A percentile compares a stretch with the other conserved stretches of the same genome.
Evolutionary conservation across 2,797 vertebrate species (phyloP).

Genomic region (Myripristis jacobus): DNA sequence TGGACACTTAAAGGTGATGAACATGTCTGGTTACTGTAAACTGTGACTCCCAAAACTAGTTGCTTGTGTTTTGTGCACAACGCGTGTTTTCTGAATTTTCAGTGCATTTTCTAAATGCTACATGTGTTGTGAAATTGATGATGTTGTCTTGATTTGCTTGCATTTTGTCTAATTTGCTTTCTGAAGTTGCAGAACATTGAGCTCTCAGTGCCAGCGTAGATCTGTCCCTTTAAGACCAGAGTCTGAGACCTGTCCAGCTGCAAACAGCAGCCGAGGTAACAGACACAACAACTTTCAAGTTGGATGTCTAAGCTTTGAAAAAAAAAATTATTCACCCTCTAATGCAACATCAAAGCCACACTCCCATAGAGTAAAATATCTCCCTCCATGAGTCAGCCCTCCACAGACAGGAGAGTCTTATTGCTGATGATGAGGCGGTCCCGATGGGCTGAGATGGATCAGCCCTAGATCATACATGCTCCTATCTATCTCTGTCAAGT

Average conservation of each 20-base stretch:
- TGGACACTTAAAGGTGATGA: no score
- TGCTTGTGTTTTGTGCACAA: no score
- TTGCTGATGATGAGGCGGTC: slow-evolving; percentile 33
- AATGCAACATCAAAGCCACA: background rate
- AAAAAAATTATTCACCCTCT: background rate
- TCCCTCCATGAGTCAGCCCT: slow-evolving; percentile 10
- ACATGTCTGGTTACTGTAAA: no score
- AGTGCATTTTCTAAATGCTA: no score
- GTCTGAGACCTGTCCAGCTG: background rate
- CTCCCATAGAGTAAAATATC: slow-evolving; percentile 28
- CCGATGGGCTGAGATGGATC: slow-evolving; percentile 42
- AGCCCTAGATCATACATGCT: slow-evolving; percentile 48
- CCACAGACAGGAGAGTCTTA: slow-evolving; percentile 21
- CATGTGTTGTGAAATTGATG: no score
- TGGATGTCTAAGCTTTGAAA: background rate
- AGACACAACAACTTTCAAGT: slow-evolving; percentile 3
- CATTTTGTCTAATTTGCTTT: no score
- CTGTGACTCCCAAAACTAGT: no score
- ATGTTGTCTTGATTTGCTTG: no score
- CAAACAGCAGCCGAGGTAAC: background rate
- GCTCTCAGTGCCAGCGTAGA: no score
- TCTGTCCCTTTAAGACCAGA: no score
- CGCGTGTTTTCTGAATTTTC: no score
- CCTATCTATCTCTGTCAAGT: slow-evolving; percentile 25
- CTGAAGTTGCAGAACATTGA: no score